Base-by-base conservation (phyloP, 2,797 vertebrate genomes). In the Melanotaenia maccullochi region DNA sequence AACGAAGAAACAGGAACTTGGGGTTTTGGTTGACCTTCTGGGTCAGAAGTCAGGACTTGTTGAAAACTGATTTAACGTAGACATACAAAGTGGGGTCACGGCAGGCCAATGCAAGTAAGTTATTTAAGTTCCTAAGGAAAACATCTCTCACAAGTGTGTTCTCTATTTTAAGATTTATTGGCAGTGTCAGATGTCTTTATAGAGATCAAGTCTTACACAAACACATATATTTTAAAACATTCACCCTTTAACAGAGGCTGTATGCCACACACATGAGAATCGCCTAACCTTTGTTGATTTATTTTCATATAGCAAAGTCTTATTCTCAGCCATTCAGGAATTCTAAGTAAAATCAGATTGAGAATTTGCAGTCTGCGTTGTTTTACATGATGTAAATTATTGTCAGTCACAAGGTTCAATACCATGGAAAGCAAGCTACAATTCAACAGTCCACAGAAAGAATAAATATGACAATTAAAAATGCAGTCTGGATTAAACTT, bases 371-470 rank as follows among this genome's bases (percentile, higher is more conserved):
- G 24, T 55, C 16, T 64, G 55, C 60, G 60, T 84, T 71, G 78
- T 6, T 57, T 93, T 92, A 84, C 72, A 83, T 79, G 91, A 92
- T 71, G 38, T 80, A 90, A 91, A 60, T 92, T 90, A 89, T 74
- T 81, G 79, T 85, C 78, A 60, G 69, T 36, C 4, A 28, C 33
- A 58, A 68, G 85, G 79, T 73, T 89, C 56, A 47, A 73, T 35
- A 72, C 59, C 30, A 60, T 2, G 25, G 78, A 86, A 78, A 83
- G 78, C 74, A 59, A 20, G 59, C 49, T 81, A 87, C 73, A 94
- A 93, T 93, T 92, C 87, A 92, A 65, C 18, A 86, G 73, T 86
- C 93, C 82, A 91, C 91, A 90, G 84, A 30, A 75, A 65, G 66
- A 80, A 71, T 76, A 68, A 73, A 81, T 54, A 49, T 67, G 35